phyloP scores from a whole-genome alignment of 2,888 invertebrate genomes.

The Dynastes hyllus region DNA sequence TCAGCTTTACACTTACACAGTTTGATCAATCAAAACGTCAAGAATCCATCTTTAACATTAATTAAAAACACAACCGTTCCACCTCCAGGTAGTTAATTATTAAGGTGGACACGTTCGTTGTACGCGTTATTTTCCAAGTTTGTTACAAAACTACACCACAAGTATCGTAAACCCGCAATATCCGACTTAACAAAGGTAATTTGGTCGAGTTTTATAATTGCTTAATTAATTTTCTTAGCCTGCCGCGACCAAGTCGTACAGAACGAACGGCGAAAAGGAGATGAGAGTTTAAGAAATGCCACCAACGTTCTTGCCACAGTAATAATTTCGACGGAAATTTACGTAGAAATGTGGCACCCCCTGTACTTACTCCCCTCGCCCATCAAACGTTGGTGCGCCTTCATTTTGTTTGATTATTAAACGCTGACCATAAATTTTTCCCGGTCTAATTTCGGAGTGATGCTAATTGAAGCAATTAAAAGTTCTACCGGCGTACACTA shows the following conservation, averaged over 20 bases:
- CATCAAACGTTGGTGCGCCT: constrained; percentile 1
- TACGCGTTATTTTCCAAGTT: constrained; percentile 50
- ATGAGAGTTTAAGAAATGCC: constrained; percentile 23
- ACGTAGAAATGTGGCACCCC: neutral
- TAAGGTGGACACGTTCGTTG: constrained; percentile 48
- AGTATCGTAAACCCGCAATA: constrained; percentile 53
- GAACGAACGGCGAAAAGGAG: neutral
- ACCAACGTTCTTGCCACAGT: constrained; percentile 34
- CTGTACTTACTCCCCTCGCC: neutral
- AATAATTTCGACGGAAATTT: constrained; percentile 38
- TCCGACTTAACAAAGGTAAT: constrained; percentile 54
- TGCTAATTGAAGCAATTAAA: constrained; percentile 43
- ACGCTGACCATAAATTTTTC: constrained; percentile 47
- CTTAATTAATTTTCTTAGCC: constrained; percentile 60
- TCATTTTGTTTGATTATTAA: constrained; percentile 49
- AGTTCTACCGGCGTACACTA: neutral
- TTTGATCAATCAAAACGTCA: too few species aligned
- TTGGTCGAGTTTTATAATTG: constrained; percentile 61
- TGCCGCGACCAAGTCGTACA: neutral
- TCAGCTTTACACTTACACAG: too few species aligned
- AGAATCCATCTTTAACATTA: constrained; percentile 18
- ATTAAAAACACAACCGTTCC: constrained; percentile 35
- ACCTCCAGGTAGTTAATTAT: constrained; percentile 32
- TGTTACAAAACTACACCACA: constrained; percentile 42
- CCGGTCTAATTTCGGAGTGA: constrained; percentile 38